Conservation (phyloP, 1,140 invertebrate species). For the Episyrphus balteatus region DNA sequence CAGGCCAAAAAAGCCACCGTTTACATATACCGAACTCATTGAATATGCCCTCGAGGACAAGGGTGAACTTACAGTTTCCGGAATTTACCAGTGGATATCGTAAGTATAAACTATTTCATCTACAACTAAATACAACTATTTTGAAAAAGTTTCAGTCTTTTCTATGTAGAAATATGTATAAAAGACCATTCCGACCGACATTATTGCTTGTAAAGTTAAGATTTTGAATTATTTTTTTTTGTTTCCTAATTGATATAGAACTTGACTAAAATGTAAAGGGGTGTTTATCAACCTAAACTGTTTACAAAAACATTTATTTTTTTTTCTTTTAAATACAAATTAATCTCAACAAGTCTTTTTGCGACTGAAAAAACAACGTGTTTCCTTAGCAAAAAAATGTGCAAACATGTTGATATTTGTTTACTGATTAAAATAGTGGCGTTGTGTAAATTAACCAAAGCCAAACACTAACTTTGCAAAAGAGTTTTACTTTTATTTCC, state of each 20-base stretch:
- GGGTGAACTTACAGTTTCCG: slow-evolving; percentile 77
- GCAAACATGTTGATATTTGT: slow-evolving; percentile 8
- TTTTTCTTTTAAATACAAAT: no score
- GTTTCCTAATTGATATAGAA: no score
- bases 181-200: no score
- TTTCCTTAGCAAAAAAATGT: not conserved
- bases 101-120: slow-evolving; percentile 46
- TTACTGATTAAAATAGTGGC: not conserved
- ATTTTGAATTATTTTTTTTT: not conserved
- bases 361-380: no score
- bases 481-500: not conserved
- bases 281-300: no score
- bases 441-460: no score
- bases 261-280: no score
- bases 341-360: no score
- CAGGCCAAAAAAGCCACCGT: slow-evolving; percentile 61
- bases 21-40: slow-evolving; percentile 79
- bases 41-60: slow-evolving; percentile 72
- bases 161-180: no score
- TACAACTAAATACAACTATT: not conserved
- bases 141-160: no score
- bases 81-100: slow-evolving; percentile 87
- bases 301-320: no score
- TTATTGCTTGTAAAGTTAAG: no score
- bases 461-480: not conserved